Percentiles rank a stretch among this genome's conserved stretches.
Evolutionary conservation across 2,888 invertebrate species (phyloP).

Genomic region (Stramonita haemastoma): DNA sequence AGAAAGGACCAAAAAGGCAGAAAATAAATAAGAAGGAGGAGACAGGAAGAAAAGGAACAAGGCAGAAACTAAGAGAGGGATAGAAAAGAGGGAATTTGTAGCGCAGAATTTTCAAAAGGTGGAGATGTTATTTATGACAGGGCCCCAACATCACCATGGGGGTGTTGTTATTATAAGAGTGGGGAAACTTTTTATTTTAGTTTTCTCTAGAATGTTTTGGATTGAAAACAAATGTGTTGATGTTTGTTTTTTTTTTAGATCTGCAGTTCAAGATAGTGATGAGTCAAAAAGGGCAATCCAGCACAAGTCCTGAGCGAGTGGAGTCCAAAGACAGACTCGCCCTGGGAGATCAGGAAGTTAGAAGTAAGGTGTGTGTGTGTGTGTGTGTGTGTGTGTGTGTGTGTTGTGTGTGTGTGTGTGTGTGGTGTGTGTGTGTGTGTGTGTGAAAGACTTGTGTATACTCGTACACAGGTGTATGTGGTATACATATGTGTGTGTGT

Average conservation of each 20-base stretch:
- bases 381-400: neutral
- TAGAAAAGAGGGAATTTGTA: no score
- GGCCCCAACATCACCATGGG: no score
- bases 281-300: constrained; percentile 60
- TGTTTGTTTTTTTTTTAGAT: constrained; percentile 56
- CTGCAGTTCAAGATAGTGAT: constrained; percentile 74
- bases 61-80: no score
- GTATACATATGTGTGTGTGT: neutral
- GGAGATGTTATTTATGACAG: no score
- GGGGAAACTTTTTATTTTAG: no score
- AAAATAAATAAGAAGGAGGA: no score
- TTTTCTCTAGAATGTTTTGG: no score
- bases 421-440: neutral
- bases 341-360: neutral
- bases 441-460: neutral
- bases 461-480: no score
- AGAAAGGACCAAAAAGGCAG: no score
- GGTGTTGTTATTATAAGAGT: no score
- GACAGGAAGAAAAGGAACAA: no score
- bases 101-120: no score
- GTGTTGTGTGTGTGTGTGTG: neutral
- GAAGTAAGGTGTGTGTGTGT: neutral
- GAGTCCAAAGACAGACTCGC: neutral
- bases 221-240: neutral
- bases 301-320: constrained; percentile 41